These are phyloP conservation scores for Saccopteryx bilineata DNA, from an alignment of 2,113 vertebrate genomes.

Conservation along the genomic window DNA sequence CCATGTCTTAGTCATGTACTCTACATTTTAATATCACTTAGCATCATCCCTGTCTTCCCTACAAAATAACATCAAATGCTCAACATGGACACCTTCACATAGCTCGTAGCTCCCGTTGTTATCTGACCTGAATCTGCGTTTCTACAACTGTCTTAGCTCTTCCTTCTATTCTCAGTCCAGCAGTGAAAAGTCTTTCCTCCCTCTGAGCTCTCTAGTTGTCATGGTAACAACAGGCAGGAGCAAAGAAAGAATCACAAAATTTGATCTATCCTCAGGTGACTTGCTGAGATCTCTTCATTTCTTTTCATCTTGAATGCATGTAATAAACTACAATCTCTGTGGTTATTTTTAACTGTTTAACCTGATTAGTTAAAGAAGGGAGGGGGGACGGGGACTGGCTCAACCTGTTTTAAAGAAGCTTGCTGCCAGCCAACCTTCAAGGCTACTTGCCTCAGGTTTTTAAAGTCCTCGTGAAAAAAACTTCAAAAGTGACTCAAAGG, in stretches of 20 bases:
- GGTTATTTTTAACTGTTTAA: constrained; percentile 69
- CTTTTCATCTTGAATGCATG: constrained; percentile 67
- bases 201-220: constrained; percentile 43
- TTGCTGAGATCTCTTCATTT: constrained; percentile 54
- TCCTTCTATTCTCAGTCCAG: constrained; percentile 21
- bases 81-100: not conserved
- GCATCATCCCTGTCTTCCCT: not conserved
- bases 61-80: constrained; percentile 28
- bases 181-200: constrained; percentile 38
- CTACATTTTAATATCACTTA: not conserved
- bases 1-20: not conserved
- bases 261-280: constrained; percentile 1
- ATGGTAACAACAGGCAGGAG: constrained; percentile 68
- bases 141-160: constrained; percentile 42
- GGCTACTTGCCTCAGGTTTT: constrained; percentile 40
- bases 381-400: not conserved
- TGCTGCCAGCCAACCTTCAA: constrained; percentile 3
- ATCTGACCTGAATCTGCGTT: constrained; percentile 25
- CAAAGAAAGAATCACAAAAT: constrained; percentile 55
- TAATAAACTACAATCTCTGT: constrained; percentile 41
- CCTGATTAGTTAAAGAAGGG: constrained; percentile 42
- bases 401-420: constrained; percentile 65
- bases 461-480: constrained; percentile 35
- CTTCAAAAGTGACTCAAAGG: constrained; percentile 46
- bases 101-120: not conserved